Percentiles rank a stretch among this genome's conserved stretches.
Conservation (phyloP, 1,140 invertebrate genomes). For the Drosophila serrata region DNA sequence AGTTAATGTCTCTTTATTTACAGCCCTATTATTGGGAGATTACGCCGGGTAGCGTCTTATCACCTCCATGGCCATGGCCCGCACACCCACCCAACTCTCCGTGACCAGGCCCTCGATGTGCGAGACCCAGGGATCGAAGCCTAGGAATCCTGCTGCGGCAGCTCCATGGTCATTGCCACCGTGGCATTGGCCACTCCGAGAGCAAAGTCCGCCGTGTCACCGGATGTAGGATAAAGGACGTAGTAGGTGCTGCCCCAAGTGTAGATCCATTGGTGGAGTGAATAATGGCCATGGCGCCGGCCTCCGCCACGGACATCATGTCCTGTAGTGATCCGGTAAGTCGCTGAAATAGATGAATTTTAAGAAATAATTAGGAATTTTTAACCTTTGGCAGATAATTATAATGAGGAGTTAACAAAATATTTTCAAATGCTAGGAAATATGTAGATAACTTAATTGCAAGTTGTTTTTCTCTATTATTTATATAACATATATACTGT, state of each 20-base stretch:
- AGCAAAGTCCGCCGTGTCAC: conserved; percentile 89
- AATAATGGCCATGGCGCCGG: conserved; percentile 85
- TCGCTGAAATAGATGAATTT: no score
- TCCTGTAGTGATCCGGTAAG: conserved; percentile 74
- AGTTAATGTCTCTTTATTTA: conserved; percentile 59
- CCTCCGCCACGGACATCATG: conserved; percentile 84
- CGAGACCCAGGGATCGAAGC: conserved; percentile 88
- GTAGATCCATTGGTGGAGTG: conserved; percentile 86
- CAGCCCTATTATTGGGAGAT: conserved; percentile 15
- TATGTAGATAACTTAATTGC: background rate
- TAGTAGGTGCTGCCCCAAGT: conserved; percentile 88
- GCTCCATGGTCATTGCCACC: conserved; percentile 89
- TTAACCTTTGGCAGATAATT: background rate
- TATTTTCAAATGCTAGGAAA: background rate
- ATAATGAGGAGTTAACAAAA: background rate
- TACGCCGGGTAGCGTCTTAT: conserved; percentile 49
- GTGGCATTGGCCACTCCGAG: conserved; percentile 87
- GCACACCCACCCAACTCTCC: conserved; percentile 91
- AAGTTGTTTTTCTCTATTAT: background rate
- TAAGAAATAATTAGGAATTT: no score
- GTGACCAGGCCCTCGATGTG: conserved; percentile 87
- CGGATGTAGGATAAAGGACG: conserved; percentile 86
- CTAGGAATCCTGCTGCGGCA: conserved; percentile 87
- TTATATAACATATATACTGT: background rate
- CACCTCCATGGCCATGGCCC: conserved; percentile 73